phyloP scores from a whole-genome alignment of 2,888 invertebrate species.

The Micropterix aruncella region DNA sequence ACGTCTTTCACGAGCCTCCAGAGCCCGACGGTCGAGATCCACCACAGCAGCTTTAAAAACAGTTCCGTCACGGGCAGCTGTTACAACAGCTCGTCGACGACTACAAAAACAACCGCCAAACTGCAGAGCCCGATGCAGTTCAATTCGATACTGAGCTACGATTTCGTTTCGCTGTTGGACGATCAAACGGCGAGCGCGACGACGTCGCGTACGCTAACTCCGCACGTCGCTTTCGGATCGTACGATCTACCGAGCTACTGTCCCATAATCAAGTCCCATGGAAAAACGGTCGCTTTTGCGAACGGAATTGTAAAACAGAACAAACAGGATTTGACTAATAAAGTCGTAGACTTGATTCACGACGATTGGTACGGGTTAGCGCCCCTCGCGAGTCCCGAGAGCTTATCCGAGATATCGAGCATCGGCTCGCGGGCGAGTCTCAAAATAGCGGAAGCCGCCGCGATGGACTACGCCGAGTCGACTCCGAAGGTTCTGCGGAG shows the following conservation, averaged over 20 bases:
- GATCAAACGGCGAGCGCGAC: slow-evolving; percentile 13
- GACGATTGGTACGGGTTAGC: slow-evolving; percentile 58
- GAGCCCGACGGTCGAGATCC: slow-evolving; percentile 24
- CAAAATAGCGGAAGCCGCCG: slow-evolving; percentile 6
- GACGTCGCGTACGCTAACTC: slow-evolving; percentile 9
- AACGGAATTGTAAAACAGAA: neutral
- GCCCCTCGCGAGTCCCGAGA: slow-evolving; percentile 72
- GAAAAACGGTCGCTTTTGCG: neutral
- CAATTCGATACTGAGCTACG: slow-evolving; percentile 25
- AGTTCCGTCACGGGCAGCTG: slow-evolving; percentile 10
- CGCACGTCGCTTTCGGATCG: neutral
- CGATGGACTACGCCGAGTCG: slow-evolving; percentile 29
- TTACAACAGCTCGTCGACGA: slow-evolving; percentile 11
- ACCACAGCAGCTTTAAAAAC: slow-evolving; percentile 9
- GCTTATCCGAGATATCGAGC: slow-evolving; percentile 67
- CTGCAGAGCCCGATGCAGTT: slow-evolving; percentile 20
- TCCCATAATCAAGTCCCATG: too few relatives aligned
- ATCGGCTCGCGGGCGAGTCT: slow-evolving; percentile 54
- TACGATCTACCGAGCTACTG: neutral
- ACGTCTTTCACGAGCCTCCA: slow-evolving; percentile 62
- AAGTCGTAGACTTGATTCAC: slow-evolving; percentile 36
- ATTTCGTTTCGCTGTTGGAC: slow-evolving; percentile 25
- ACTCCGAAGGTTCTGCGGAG: slow-evolving; percentile 46
- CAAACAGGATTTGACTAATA: slow-evolving; percentile 11
- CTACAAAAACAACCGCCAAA: slow-evolving; percentile 8